These are phyloP conservation scores for Cremastinae sp. DNA, from an alignment of 2,888 invertebrate species.

Conservation along the genomic window DNA sequence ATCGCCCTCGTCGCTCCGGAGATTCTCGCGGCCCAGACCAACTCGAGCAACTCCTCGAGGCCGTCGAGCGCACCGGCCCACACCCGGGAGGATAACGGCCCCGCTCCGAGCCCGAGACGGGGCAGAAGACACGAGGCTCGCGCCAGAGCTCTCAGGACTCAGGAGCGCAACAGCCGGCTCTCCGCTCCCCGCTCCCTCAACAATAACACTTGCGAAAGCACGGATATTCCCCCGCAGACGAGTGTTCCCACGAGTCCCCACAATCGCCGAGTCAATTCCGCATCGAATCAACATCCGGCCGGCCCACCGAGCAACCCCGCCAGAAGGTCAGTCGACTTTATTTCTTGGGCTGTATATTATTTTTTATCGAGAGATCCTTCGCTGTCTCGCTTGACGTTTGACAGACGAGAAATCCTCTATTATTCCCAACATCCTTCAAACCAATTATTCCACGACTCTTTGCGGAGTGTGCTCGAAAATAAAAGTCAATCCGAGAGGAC, in stretches of 20 bases:
- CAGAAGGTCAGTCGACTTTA: slow-evolving; percentile 38
- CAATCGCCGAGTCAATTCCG: neutral
- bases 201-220: neutral
- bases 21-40: slow-evolving; percentile 76
- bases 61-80: slow-evolving; percentile 73
- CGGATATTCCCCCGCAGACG: slow-evolving; percentile 67
- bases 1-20: slow-evolving; percentile 77
- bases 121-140: slow-evolving; percentile 58
- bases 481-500: too few relatives aligned
- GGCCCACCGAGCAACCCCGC: neutral
- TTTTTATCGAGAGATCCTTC: neutral
- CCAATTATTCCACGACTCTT: too few relatives aligned
- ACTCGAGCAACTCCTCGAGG: slow-evolving; percentile 69
- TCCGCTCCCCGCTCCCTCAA: slow-evolving; percentile 21
- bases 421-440: too few relatives aligned
- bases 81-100: slow-evolving; percentile 39
- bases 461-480: too few relatives aligned
- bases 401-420: too few relatives aligned
- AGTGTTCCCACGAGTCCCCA: slow-evolving; percentile 72
- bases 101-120: slow-evolving; percentile 61
- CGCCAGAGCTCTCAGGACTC: slow-evolving; percentile 35
- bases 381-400: too few relatives aligned
- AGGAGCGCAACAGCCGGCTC: slow-evolving; percentile 39
- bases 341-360: neutral
- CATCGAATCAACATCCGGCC: slow-evolving; percentile 33